Conservation (phyloP, 2,797 vertebrate genomes). For the Apodemus agrarius region DNA sequence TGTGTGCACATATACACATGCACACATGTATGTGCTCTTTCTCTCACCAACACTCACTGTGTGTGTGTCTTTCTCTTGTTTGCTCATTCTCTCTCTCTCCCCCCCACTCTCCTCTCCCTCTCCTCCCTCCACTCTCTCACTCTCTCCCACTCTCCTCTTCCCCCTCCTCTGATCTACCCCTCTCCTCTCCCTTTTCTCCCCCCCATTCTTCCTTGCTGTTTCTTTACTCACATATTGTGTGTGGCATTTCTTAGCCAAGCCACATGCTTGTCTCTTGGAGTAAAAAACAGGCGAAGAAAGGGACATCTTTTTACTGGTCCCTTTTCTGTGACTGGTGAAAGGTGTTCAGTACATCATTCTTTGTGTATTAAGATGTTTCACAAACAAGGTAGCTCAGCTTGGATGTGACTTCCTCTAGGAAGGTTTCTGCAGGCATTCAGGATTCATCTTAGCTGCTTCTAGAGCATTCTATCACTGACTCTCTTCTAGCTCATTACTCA, state of each 20-base stretch:
- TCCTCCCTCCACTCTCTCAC: no score
- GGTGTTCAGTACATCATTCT: neutral
- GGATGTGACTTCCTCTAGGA: neutral
- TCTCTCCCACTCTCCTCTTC: neutral
- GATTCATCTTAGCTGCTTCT: neutral
- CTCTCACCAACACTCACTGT: neutral
- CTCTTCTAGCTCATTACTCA: neutral
- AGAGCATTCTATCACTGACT: neutral
- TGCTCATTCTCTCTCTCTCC: neutral
- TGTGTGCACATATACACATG: neutral
- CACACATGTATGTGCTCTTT: neutral
- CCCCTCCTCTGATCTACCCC: neutral
- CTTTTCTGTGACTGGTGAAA: neutral
- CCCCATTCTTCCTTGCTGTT: neutral
- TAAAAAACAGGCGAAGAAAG: neutral
- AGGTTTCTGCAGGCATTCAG: neutral
- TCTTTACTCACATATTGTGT: neutral
- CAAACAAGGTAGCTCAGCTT: neutral
- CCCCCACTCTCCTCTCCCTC: neutral
- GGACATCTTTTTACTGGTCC: neutral
- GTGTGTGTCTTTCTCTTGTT: neutral
- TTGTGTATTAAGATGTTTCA: neutral
- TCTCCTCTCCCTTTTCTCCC: neutral
- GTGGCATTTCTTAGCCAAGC: neutral
- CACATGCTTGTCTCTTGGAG: neutral